phyloP scores from a whole-genome alignment of 2,888 invertebrate species.

The Cenopis cana region DNA sequence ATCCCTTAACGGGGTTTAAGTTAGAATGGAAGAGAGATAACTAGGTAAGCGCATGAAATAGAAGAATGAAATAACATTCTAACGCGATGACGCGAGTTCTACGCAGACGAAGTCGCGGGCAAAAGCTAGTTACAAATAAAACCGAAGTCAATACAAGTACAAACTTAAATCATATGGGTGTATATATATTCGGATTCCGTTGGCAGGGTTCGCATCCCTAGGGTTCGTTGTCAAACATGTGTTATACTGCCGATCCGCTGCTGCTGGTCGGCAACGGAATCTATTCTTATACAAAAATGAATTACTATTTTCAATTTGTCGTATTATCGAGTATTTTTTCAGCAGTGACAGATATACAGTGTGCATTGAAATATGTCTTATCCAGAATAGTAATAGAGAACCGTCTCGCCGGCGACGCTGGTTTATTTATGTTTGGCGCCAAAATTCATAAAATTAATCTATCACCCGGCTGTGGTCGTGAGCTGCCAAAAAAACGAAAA shows the following conservation, averaged over 20 bases:
- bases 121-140: too few relatives aligned
- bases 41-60: too few relatives aligned
- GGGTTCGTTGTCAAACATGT: neutral
- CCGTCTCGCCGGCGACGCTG: constrained; percentile 62
- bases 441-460: constrained; percentile 59
- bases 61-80: too few relatives aligned
- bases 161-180: too few relatives aligned
- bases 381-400: constrained; percentile 41
- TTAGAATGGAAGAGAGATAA: too few relatives aligned
- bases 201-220: neutral
- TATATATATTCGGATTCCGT: neutral
- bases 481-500: constrained; percentile 66
- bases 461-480: constrained; percentile 58
- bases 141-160: too few relatives aligned
- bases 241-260: neutral
- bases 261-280: neutral
- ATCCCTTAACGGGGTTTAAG: too few relatives aligned
- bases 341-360: constrained; percentile 26
- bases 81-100: too few relatives aligned
- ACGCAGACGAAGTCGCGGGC: too few relatives aligned
- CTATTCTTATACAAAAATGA: neutral
- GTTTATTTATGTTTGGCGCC: constrained; percentile 81
- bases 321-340: constrained; percentile 1
- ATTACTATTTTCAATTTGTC: constrained; percentile 1
- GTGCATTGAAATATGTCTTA: constrained; percentile 28